Evolutionary conservation across 2,888 invertebrate genomes (phyloP), one percentile per base, ranked within the genome.

Genomic region (Meteorus colon): DNA sequence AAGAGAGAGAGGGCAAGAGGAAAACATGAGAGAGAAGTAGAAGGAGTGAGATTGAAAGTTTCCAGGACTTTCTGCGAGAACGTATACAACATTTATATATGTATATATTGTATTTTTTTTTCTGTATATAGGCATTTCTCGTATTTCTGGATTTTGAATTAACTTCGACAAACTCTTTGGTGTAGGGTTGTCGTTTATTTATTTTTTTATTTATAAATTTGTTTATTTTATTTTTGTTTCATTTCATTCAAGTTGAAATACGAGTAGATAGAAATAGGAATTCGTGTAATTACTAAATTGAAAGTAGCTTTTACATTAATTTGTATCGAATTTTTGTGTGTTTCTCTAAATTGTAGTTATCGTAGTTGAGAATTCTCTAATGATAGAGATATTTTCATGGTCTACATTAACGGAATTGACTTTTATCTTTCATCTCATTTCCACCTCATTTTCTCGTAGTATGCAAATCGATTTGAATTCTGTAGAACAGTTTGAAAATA

Each of bases 141-240:
- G 74, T 68, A 63, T 74, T 74, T 69, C 69, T 68, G 69, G 74
- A 69, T 60, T 24, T 37, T 24, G 37, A 62, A 74, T 74, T 69
- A 69, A 74, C 74, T 74, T 74, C 19, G 31, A 62, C 45, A 74
- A 74, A 74, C 45, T 69, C 34, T 59, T 19, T 24, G 24, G 19
- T 55, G 19, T 55, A 55, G 2, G 6, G 19, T n/a, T 37, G 51
- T 62, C 68, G 62, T 63, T 74, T 59, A 24, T 55, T 62, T 68
- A n/a, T 4, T 3, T 62, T 62, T 55, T 8, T 55, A 8, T 63
- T 51, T 60, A 34, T 62, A 34, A 48, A 68, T 68, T 72, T 63
- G 8, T 68, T 55, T n/a, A 45, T 51, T 51, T 4, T 48, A 31
- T 63, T 34, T 16, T 69, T 8, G 41, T 41, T 68, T 48, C n/a